A percentile compares a stretch with the other conserved stretches of the same genome.
phyloP scores from a whole-genome alignment of 2,888 invertebrate species.

The Strigamia transsilvanica region DNA sequence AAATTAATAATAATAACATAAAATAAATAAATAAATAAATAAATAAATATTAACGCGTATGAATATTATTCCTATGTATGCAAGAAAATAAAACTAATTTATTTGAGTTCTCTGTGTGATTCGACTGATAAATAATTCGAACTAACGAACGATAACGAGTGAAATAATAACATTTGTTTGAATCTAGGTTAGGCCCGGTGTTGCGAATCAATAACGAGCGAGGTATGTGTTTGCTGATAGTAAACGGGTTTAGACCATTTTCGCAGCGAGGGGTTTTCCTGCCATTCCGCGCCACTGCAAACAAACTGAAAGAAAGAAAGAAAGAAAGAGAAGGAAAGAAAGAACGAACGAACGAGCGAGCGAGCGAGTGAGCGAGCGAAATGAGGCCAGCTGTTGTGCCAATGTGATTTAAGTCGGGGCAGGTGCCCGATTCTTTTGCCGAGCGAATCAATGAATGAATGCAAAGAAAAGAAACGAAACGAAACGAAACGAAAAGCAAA shows the following conservation, averaged over 20 bases:
- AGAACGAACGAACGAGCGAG: too few relatives aligned
- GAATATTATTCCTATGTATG: slow-evolving; percentile 47
- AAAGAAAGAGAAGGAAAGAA: too few relatives aligned
- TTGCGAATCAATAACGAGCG: slow-evolving; percentile 28
- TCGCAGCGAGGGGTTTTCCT: neutral
- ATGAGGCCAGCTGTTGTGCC: slow-evolving; percentile 35
- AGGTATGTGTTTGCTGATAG: slow-evolving; percentile 30
- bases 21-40: too few relatives aligned
- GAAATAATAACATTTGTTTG: neutral
- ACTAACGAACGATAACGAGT: too few relatives aligned
- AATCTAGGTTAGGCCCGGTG: neutral
- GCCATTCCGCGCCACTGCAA: neutral
- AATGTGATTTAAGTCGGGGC: neutral
- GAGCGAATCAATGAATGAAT: neutral
- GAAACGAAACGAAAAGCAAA: neutral
- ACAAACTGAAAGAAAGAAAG: neutral
- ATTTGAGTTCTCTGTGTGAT: neutral
- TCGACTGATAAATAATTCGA: neutral
- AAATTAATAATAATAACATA: neutral
- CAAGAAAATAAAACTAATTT: slow-evolving; percentile 43
- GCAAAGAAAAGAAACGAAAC: neutral
- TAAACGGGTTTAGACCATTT: slow-evolving; percentile 28
- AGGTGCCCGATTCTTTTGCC: neutral
- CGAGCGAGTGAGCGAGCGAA: neutral
- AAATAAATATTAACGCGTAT: slow-evolving; percentile 13